A percentile compares a stretch with the other conserved stretches of the same genome.
These are phyloP conservation scores for Acrossocheilus fasciatus DNA, from an alignment of 2,797 vertebrate species.

Conservation along the genomic window DNA sequence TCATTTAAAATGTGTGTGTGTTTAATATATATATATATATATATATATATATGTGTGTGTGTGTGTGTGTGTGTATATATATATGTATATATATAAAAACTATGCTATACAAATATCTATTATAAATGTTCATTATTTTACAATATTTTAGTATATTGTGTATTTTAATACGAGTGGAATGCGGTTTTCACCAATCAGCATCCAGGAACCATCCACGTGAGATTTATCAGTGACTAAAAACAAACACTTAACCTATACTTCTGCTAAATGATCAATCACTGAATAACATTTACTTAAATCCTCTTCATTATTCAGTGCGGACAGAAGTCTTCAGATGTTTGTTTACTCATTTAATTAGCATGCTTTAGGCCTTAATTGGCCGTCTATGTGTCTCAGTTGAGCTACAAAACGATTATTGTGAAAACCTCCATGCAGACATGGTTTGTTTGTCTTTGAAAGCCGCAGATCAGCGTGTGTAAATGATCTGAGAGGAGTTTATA, in stretches of 20 bases:
- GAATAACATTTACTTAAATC: neutral
- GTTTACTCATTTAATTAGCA: neutral
- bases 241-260: neutral
- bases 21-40: too few species aligned
- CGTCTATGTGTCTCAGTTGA: neutral
- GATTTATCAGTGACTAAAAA: neutral
- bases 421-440: slow-evolving; percentile 52
- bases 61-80: too few species aligned
- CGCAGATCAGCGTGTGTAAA: neutral
- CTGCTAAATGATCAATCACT: neutral
- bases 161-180: neutral
- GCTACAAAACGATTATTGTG: slow-evolving; percentile 15
- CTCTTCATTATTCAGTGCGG: neutral
- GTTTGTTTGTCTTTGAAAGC: slow-evolving; percentile 20
- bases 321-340: slow-evolving; percentile 1
- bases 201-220: neutral
- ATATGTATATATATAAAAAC: too few species aligned
- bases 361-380: neutral
- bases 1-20: too few species aligned
- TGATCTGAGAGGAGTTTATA: slow-evolving; percentile 36
- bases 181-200: neutral
- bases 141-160: neutral
- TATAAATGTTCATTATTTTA: neutral
- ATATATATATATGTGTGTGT: too few species aligned
- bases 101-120: too few species aligned